Conservation (phyloP, 2,113 vertebrate species). For the Protomyctophum bolini region DNA sequence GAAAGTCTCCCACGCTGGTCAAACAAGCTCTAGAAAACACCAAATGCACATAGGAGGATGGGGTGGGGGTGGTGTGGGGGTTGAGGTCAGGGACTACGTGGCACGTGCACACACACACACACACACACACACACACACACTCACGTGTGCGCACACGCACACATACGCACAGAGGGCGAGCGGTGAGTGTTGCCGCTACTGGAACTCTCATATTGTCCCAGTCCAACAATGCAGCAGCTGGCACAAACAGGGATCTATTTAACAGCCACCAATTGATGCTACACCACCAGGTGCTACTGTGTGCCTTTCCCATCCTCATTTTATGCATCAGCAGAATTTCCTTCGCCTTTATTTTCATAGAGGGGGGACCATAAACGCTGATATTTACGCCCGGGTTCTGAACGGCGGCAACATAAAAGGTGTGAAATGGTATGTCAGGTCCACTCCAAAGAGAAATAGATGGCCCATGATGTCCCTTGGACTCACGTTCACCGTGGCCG, state of each 20-base stretch:
- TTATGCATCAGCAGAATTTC: constrained; percentile 77
- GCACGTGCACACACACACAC: constrained; percentile 11
- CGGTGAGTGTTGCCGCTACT: constrained; percentile 57
- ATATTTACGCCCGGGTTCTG: constrained; percentile 42
- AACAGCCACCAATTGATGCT: constrained; percentile 73
- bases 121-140: background rate
- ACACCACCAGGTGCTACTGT: constrained; percentile 73
- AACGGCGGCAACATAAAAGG: constrained; percentile 43
- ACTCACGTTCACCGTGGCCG: background rate
- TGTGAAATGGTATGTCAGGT: constrained; percentile 42
- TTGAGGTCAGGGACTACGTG: constrained; percentile 40
- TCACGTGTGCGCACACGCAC: constrained; percentile 29
- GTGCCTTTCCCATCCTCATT: constrained; percentile 75
- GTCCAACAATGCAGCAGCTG: constrained; percentile 77
- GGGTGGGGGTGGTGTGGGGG: background rate
- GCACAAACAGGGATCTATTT: constrained; percentile 74
- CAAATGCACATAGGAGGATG: constrained; percentile 10
- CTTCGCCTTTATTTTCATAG: constrained; percentile 70
- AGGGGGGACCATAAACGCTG: constrained; percentile 41
- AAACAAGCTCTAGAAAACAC: constrained; percentile 51
- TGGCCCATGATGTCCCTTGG: background rate
- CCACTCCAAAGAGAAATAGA: constrained; percentile 29
- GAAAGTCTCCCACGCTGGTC: constrained; percentile 44
- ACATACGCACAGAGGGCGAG: constrained; percentile 42
- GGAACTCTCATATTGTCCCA: constrained; percentile 78